Evolutionary conservation across 2,888 invertebrate species (phyloP), one percentile per base, ranked within the genome.

Genomic region (Sisyra nigra): DNA sequence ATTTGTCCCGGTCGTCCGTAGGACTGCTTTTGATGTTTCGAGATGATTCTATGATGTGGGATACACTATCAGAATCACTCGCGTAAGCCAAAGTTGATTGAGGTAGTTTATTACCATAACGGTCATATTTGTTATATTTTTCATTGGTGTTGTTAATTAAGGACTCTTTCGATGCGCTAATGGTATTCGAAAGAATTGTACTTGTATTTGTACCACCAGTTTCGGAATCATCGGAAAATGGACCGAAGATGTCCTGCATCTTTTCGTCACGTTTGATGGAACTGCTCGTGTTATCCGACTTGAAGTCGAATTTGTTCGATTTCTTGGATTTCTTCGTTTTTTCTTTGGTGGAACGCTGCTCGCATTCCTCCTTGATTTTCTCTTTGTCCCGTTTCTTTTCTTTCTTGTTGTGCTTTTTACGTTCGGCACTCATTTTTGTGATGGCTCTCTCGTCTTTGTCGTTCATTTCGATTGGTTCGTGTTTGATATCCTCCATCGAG

Each of bases 161-260:
- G 10, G 45, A 46, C 18, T 47, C 48, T 29, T 47, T 45, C 33
- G 41, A 46, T 38, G 54, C 49, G 2, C 14, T 41, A 14, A 48
- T 49, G 37, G 47, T 47, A 1, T 40, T 42, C 34, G 47, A 41
- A 9, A 44, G 45, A 31, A 30, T 33, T 18, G 46, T 48, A 14
- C 51, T 49, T 19, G 52, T 46, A 14, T 57, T 59, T 52, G 58
- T 58, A 30, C 48, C 46, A 9, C 58, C 58, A 46, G 57, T 57
- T 49, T 67, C 68, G 2, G 68, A 68, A 48, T 76, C 76, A 51
- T 87, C 88, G 1, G 88, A 86, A 46, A 87, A 66, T 9, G 86
- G 83, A 1, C 87, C 88, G 61, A 88, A 88, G 47, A 88, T 87
- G 51, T 85, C 86, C 59, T 87, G 85, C 80, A 87, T 83, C 61